phyloP scores from a whole-genome alignment of 2,888 invertebrate species.

The Noctuana brunneofusca region DNA sequence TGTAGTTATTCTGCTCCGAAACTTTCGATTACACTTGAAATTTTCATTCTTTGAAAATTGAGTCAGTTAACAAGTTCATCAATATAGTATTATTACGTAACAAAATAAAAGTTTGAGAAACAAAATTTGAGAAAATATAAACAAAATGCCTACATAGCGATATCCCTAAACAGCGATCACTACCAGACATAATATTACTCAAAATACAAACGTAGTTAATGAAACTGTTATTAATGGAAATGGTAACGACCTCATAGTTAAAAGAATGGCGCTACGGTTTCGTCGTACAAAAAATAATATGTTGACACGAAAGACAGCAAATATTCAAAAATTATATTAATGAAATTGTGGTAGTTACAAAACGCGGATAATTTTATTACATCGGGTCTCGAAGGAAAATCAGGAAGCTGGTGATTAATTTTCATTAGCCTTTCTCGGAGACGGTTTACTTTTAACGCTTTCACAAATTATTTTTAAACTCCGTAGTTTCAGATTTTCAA shows the following conservation, averaged over 20 bases:
- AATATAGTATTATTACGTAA: no score
- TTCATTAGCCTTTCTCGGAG: neutral
- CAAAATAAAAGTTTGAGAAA: no score
- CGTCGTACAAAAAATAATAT: neutral
- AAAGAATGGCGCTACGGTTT: neutral
- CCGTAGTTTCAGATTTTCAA: no score
- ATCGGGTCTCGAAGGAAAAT: neutral
- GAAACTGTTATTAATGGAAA: no score
- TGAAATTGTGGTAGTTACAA: no score
- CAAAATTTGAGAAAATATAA: no score
- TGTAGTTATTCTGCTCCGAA: constrained; percentile 7
- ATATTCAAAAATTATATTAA: neutral
- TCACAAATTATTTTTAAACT: neutral
- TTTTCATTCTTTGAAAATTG: neutral
- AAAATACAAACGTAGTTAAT: no score
- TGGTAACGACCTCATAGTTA: neutral
- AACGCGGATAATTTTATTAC: neutral
- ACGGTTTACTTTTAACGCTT: neutral
- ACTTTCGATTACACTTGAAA: neutral
- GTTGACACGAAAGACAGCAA: neutral
- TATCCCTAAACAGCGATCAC: no score
- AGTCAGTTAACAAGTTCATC: neutral
- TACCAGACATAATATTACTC: no score
- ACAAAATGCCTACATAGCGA: no score
- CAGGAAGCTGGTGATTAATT: neutral